Base-by-base conservation (phyloP, 2,888 invertebrate genomes). In the Athalia rosae region DNA sequence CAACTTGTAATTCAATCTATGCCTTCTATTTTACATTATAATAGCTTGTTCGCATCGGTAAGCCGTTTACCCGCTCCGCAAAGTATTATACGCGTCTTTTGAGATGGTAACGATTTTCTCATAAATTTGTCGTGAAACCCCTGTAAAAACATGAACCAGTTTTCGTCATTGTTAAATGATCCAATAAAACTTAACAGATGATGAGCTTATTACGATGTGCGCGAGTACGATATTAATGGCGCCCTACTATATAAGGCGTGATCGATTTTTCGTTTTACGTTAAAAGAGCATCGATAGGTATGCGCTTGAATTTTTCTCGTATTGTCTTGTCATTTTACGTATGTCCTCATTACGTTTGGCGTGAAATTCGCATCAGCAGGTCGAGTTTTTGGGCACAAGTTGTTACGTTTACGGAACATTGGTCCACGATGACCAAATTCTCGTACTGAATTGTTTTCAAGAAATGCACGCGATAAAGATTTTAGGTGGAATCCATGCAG, bases 151-250 rank as follows among this genome's bases (percentile, higher is more conserved):
- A 81, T 81, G 83, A 84, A 82, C 83, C 81, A 83, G 84, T 83
- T 86, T 85, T 80, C 83, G 79, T 63, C 79, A 74, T 76, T 79
- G 83, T 84, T 79, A 79, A 78, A 81, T 82, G 83, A 83, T 83
- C 80, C 81, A 79, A 69, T 78, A 78, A 81, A 82, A 82, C 15
- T 9, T 15, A 28, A 28, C 28, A n/a, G 47, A 53, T 15, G n/a
- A n/a, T 67, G n/a, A 67, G 28, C 13, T 41, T 50, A n/a, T 67
- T 67, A 53, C 53, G n/a, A 11, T 11, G 6, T 9, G 41, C 41
- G 41, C 48, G 28, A 11, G 67, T 3, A 28, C 15, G 67, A 67
- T 28, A 28, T 28, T 28, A 28, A 28, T 28, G 28, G 28, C 28
- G 28, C 28, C 28, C 28, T 28, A 28, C 28, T 28, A 28, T 28